Evolutionary conservation across 1,140 invertebrate genomes (phyloP), one percentile per base, ranked within the genome.

Genomic region (Aphis craccivora): DNA sequence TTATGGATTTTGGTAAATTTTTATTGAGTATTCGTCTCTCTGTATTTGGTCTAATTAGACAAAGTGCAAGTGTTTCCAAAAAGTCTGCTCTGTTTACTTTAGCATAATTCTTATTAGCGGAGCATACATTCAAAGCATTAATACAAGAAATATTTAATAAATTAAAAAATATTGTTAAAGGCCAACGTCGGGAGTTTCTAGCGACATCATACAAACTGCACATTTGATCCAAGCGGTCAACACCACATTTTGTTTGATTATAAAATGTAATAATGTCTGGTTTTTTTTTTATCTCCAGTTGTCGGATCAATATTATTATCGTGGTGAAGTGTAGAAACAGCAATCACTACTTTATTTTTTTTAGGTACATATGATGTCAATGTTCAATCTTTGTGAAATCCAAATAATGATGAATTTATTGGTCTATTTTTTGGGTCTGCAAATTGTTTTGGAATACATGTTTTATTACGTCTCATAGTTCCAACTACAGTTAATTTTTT

Each of bases 201-300:
- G 81, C n/a, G 53, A 93, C 90, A 76, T 93, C 94, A 92, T 95
- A 95, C 20, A 53, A 87, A 20, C 94, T 93, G 91, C 94, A 94
- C 93, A 95, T 94, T 94, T 95, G 94, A 94, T 95, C 95, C n/a
- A 95, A 94, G 14, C 90, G 94, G 93, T 95, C 95, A 0, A 95
- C 95, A 37, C 95, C 95, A 81, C 94, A 94, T 94, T 96, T 96
- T 20, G 95, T 95, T 48, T 43, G 23, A 93, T 96, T 95, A 86
- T 96, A 95, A 94, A 94, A 94, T 18, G 93, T 94, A 45, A 95
- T 95, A 22, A 95, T 95, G 87, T 95, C 95, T 51, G 95, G 95
- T 93, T 95, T 95, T 40, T 40, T 93, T 94, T 83, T 93, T 94
- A 83, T 93, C 94, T 51, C 51, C 51, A 48, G 93, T 94, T 43